These are phyloP conservation scores for Kradibia gibbosae DNA, from an alignment of 1,140 invertebrate genomes.

Conservation along the genomic window DNA sequence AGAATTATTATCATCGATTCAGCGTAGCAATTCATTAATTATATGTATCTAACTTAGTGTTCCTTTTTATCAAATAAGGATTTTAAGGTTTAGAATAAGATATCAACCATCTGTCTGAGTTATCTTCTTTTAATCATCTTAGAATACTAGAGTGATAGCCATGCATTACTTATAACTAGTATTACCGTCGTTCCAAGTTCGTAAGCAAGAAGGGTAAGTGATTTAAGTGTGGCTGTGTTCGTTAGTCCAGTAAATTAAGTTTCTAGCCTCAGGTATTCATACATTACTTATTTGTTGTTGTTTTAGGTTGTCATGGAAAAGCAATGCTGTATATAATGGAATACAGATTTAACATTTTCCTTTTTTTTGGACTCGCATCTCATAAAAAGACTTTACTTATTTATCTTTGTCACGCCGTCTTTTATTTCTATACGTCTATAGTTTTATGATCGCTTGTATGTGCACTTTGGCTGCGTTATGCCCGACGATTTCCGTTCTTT, in stretches of 20 bases:
- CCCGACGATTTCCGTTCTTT: not conserved
- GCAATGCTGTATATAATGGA: slow-evolving; percentile 64
- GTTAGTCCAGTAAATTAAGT: slow-evolving; percentile 70
- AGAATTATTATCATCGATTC: slow-evolving; percentile 48
- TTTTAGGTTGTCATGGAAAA: slow-evolving; percentile 68
- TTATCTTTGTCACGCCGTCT: not conserved
- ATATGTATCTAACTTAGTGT: slow-evolving; percentile 14
- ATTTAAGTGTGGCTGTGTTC: slow-evolving; percentile 34
- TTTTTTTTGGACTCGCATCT: slow-evolving; percentile 32
- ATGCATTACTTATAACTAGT: slow-evolving; percentile 35
- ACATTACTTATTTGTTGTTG: slow-evolving; percentile 71
- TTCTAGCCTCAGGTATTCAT: slow-evolving; percentile 63
- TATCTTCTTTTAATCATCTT: not conserved
- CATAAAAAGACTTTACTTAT: not conserved
- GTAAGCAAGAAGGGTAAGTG: slow-evolving; percentile 1
- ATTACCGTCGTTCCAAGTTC: slow-evolving; percentile 20
- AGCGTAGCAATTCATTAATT: not conserved
- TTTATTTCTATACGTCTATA: slow-evolving; percentile 21
- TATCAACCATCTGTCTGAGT: not conserved
- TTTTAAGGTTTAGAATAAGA: not conserved
- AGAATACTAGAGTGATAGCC: not conserved
- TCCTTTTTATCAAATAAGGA: not conserved
- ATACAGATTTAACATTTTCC: slow-evolving; percentile 62
- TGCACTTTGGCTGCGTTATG: not conserved
- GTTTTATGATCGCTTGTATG: not conserved